Base-by-base conservation (phyloP, 2,113 vertebrate genomes). In the Neolamprologus ventralis region DNA sequence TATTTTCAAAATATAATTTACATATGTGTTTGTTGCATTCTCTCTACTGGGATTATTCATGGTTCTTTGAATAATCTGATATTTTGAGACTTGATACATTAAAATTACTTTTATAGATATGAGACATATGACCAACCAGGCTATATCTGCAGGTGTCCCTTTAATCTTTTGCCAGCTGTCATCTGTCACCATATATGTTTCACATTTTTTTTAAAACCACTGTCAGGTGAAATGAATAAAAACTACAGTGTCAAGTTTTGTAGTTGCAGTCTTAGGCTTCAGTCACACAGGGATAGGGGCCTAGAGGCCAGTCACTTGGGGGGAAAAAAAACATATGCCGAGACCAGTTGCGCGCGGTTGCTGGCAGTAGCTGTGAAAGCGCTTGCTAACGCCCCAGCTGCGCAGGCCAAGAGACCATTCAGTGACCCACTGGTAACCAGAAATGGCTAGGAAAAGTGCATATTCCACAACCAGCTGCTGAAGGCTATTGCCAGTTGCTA, bases 301-400 rank as follows among this genome's bases (percentile, higher is more conserved):
- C 31, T 63, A 33, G 58, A 63, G 16, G 28, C 28, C 58, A 63
- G 58, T 63, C 58, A 33, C 28, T 19, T 63, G 57, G 28, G 28
- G 16, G 0, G 0, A 4, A 3, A 4, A 17, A 60, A 60, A 3
- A 17, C 5, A 60, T 19, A 60, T 60, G 4, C 33, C 63, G 1
- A 37, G 33, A 68, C 19, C 33, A 37, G 63, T 40, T 40, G 63
- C 4, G 7, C 11, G 2, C 2, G 19, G 33, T 68, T 68, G 35
- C 35, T 68, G 63, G 63, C 19, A 68, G 33, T 63, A 33, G 31
- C 31, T 35, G 58, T 68, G 60, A 68, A 68, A 68, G 60, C 19
- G 4, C 37, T 40, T 13, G 7, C 63, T 68, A 68, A 40, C 1
- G 11, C 33, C 33, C 2, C 63, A 40, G 63, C 33, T 35, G 37